These are phyloP conservation scores for Reticulitermes speratus DNA, from an alignment of 1,140 invertebrate species.

Conservation along the genomic window DNA sequence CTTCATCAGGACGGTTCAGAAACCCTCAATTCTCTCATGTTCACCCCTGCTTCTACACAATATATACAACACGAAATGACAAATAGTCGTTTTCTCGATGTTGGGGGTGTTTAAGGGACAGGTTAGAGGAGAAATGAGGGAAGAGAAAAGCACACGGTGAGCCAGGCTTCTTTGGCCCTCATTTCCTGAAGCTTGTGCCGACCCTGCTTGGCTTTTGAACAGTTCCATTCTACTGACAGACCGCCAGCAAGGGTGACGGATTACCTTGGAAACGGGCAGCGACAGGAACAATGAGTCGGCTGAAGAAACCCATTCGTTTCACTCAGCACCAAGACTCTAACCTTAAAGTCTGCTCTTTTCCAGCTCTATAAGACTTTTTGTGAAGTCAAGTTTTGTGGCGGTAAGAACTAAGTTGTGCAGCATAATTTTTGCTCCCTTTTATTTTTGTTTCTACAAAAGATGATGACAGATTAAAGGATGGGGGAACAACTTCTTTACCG, in stretches of 20 bases:
- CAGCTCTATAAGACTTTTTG: not conserved
- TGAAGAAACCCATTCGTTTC: constrained; percentile 9
- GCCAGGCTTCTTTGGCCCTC: not conserved
- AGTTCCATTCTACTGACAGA: constrained; percentile 1
- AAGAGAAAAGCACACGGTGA: not conserved
- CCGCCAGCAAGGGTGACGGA: not conserved
- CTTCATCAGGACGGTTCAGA: too few species aligned
- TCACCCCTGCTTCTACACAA: not conserved
- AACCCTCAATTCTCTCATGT: too few species aligned
- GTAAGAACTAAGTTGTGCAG: not conserved
- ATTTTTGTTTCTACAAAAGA: not conserved
- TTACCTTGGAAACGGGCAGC: constrained; percentile 13
- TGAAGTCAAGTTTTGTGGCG: not conserved
- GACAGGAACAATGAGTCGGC: constrained; percentile 13
- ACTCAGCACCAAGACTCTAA: constrained; percentile 6
- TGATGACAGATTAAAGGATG: constrained; percentile 1
- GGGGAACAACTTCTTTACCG: not conserved
- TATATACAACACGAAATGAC: constrained; percentile 4
- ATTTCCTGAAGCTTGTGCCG: constrained; percentile 12
- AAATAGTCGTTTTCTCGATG: not conserved
- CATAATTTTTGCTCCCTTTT: not conserved
- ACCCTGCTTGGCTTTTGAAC: not conserved
- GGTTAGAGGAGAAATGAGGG: not conserved
- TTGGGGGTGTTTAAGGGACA: not conserved
- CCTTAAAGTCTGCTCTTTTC: not conserved